Conservation (phyloP, 2,113 vertebrate genomes). For the Numida meleagris region DNA sequence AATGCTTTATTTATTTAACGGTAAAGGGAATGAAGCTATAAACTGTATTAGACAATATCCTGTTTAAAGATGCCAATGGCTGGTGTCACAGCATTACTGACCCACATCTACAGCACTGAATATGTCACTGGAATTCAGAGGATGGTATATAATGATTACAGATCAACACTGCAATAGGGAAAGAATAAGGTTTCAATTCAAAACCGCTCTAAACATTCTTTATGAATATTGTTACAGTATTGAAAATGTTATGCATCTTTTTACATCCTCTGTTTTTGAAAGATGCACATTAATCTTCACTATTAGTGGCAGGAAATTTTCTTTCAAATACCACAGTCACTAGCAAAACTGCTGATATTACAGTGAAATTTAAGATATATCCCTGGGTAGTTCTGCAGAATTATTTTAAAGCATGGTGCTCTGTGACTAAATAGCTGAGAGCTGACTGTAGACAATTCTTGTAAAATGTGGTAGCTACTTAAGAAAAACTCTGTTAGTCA, state of each 20-base stretch:
- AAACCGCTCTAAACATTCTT: background rate
- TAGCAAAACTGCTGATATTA: background rate
- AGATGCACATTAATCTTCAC: conserved; percentile 1
- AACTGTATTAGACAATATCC: conserved; percentile 71
- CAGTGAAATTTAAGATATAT: background rate
- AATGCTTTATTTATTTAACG: conserved; percentile 80
- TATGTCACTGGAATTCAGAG: conserved; percentile 36
- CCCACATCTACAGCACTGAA: background rate
- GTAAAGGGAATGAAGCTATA: conserved; percentile 66
- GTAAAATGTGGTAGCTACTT: background rate
- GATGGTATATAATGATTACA: conserved; percentile 1
- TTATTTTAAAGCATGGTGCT: conserved; percentile 23
- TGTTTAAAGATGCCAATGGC: conserved; percentile 61
- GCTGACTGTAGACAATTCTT: conserved; percentile 45
- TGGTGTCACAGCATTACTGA: conserved; percentile 41
- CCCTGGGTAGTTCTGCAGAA: background rate
- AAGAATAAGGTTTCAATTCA: conserved; percentile 3
- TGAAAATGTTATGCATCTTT: background rate
- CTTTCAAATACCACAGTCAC: background rate
- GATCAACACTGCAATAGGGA: background rate
- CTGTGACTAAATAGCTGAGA: background rate
- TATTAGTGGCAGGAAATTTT: background rate
- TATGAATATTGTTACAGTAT: background rate
- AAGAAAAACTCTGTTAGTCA: conserved; percentile 29
- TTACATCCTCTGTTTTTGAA: background rate